phyloP scores from a whole-genome alignment of 2,888 invertebrate genomes.

The Chymomyza procnemis region DNA sequence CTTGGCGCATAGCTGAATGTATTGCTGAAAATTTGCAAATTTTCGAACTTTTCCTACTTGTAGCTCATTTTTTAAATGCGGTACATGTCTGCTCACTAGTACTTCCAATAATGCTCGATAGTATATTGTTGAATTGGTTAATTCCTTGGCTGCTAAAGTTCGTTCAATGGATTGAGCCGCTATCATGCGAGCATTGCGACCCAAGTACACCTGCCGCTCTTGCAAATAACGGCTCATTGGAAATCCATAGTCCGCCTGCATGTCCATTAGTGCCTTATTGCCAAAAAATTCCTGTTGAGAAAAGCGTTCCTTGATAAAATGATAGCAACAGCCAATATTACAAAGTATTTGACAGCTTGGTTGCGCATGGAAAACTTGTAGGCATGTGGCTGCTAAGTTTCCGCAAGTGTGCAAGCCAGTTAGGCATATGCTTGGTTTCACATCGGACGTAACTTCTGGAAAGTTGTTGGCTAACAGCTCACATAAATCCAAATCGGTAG shows the following conservation, averaged over 20 bases:
- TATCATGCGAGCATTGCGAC: conserved; percentile 90
- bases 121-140: conserved; percentile 83
- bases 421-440: conserved; percentile 79
- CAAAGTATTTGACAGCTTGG: conserved; percentile 82
- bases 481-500: conserved; percentile 81
- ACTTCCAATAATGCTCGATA: conserved; percentile 89
- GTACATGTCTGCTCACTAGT: conserved; percentile 78
- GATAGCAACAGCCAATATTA: conserved; percentile 94
- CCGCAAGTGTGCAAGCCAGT: conserved; percentile 95
- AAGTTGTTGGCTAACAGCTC: conserved; percentile 80
- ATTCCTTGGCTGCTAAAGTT: conserved; percentile 80
- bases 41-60: conserved; percentile 84
- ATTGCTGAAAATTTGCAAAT: conserved; percentile 83
- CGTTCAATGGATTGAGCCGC: conserved; percentile 91
- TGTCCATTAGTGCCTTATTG: conserved; percentile 64
- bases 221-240: conserved; percentile 84
- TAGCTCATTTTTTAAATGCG: conserved; percentile 78
- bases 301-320: conserved; percentile 84
- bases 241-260: conserved; percentile 80
- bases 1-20: conserved; percentile 83
- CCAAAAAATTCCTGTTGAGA: conserved; percentile 73
- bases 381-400: conserved; percentile 85
- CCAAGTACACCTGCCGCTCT: conserved; percentile 80
- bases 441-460: conserved; percentile 57
- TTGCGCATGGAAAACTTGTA: conserved; percentile 84